Conservation (phyloP, 2,113 vertebrate genomes). For the Syngnathus scovelli region DNA sequence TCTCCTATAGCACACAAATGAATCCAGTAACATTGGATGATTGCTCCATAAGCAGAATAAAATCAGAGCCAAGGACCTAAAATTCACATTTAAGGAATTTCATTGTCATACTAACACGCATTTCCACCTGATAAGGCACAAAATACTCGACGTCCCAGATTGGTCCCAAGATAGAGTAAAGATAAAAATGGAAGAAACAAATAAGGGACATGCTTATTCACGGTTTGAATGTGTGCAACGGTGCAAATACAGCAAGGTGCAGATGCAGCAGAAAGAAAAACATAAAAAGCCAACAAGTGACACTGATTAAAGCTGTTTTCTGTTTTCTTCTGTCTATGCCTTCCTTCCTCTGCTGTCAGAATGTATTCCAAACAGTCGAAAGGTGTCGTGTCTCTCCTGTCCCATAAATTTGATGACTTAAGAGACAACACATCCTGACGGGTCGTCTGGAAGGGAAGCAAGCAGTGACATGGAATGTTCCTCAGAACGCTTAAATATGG, state of each 20-base stretch:
- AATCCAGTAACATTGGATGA: slow-evolving; percentile 56
- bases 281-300: slow-evolving; percentile 22
- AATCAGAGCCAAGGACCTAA: slow-evolving; percentile 28
- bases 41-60: slow-evolving; percentile 15
- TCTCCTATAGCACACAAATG: slow-evolving; percentile 15
- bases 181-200: too few species aligned
- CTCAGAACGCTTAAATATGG: slow-evolving; percentile 36
- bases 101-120: too few species aligned
- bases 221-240: too few species aligned
- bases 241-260: too few species aligned
- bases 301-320: slow-evolving; percentile 25
- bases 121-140: too few species aligned
- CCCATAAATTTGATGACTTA: slow-evolving; percentile 35
- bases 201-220: too few species aligned
- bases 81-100: slow-evolving; percentile 1
- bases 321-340: slow-evolving; percentile 30
- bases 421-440: slow-evolving; percentile 36
- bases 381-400: slow-evolving; percentile 41
- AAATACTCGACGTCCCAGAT: too few species aligned
- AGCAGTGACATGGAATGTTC: slow-evolving; percentile 28
- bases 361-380: slow-evolving; percentile 22
- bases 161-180: too few species aligned
- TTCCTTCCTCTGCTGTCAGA: slow-evolving; percentile 29
- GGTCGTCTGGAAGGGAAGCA: slow-evolving; percentile 22
- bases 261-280: too few species aligned